phyloP scores from a whole-genome alignment of 2,113 vertebrate genomes.

The Pseudorectes ferrugineus region DNA sequence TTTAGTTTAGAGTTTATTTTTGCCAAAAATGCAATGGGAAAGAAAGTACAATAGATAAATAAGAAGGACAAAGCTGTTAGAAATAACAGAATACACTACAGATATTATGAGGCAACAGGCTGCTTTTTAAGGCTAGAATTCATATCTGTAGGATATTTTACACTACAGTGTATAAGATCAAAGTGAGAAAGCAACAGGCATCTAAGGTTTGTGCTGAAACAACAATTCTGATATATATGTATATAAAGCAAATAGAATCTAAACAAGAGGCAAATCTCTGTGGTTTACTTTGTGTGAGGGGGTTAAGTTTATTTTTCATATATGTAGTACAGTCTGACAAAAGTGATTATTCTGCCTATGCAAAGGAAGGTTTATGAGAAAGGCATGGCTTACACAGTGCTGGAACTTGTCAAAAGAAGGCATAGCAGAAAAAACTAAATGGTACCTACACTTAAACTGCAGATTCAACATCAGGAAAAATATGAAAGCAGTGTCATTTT shows the following conservation, averaged over 20 bases:
- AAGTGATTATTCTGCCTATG: not conserved
- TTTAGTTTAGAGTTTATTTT: not conserved
- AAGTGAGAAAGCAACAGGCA: not conserved
- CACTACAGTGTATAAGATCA: not conserved
- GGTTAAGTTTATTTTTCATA: not conserved
- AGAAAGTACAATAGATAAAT: not conserved
- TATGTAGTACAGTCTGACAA: not conserved
- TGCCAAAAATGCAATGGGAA: not conserved
- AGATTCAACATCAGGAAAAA: constrained; percentile 17
- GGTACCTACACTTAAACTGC: not conserved
- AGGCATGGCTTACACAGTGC: not conserved
- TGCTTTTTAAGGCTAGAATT: not conserved
- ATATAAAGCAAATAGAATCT: not conserved
- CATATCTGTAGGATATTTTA: not conserved
- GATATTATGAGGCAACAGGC: not conserved
- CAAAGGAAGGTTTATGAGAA: not conserved
- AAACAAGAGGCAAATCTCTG: not conserved
- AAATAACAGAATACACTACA: not conserved
- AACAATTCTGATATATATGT: not conserved
- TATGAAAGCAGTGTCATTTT: constrained; percentile 28
- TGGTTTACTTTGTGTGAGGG: not conserved
- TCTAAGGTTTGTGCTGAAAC: not conserved
- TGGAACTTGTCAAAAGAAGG: constrained; percentile 3
- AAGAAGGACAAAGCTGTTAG: not conserved
- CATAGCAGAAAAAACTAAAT: not conserved